Evolutionary conservation across 2,113 vertebrate species (phyloP), one percentile per base, ranked within the genome.

Genomic region (Scatophagus argus): DNA sequence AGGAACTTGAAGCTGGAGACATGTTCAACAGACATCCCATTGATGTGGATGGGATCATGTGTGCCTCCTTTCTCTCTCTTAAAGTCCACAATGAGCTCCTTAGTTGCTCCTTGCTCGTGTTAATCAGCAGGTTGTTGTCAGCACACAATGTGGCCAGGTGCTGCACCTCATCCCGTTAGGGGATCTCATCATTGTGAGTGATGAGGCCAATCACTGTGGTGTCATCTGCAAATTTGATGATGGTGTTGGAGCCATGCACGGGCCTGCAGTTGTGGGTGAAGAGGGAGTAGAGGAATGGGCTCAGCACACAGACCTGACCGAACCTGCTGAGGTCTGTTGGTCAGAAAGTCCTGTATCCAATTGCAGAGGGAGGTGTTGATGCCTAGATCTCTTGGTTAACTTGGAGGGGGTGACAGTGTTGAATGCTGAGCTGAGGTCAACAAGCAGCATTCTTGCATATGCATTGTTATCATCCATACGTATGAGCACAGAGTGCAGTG

Each of bases 371-470:
- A 32, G 29, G 8, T 7, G 43, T 44, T 44, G 17, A 44, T 44
- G 43, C 46, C 10, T 1, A 49, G 46, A 3, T 49, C 1, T 6
- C 62, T 74, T 27, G 38, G 56, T 38, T 23, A n/a, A n/a, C n/a
- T n/a, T 38, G 34, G 34, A 66, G 23, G 12, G 6, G n/a, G 25
- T 25, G 23, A 25, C 25, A 11, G 32, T 38, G 2, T 44, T 46
- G 39, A 80, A 62, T 62, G 46, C 62, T 81, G 54, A 51, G 54
- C 2, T 13, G 6, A 59, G 14, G 32, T 62, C 38, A 5, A 47
- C 0, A 9, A 60, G n/a, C 44, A 68, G 19, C 12, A 68, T 21
- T 59, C 6, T 32, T 3, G 9, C 12, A 23, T 23, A 27, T 21
- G 47, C n/a, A 6, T 49, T 49, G 3, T 4, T 23, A 1, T 23